A percentile compares a stretch with the other conserved stretches of the same genome.
phyloP scores from a whole-genome alignment of 2,797 vertebrate genomes.

The Psittacula echo region DNA sequence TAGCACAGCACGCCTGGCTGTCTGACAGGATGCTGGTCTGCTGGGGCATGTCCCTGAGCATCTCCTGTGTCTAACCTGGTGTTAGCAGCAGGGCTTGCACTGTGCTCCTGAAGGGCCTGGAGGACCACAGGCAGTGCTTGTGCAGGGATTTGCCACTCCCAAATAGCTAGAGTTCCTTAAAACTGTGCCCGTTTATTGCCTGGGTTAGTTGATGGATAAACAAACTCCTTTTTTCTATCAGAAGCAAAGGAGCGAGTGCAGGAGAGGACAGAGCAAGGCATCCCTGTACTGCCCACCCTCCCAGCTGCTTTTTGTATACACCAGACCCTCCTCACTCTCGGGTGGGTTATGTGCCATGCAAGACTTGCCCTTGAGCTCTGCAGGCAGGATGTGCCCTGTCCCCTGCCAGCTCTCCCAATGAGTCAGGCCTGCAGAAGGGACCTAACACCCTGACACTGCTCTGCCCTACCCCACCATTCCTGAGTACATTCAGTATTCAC shows the following conservation, averaged over 20 bases:
- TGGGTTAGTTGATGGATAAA: not conserved
- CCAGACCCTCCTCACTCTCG: too few relatives aligned
- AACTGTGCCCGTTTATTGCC: not conserved
- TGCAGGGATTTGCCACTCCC: not conserved
- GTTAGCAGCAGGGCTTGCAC: not conserved
- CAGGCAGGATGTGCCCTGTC: not conserved
- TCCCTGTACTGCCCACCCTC: not conserved
- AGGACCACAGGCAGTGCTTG: too few relatives aligned
- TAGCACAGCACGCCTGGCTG: rapidly evolving
- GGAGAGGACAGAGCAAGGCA: not conserved
- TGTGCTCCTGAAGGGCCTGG: not conserved
- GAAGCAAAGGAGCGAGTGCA: not conserved
- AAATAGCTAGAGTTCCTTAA: not conserved
- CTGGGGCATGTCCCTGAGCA: not conserved
- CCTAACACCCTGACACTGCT: not conserved
- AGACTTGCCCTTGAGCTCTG: not conserved
- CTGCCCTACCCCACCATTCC: not conserved
- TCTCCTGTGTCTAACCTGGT: rapidly evolving
- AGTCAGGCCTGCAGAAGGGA: too few relatives aligned
- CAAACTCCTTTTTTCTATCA: not conserved
- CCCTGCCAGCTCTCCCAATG: too few relatives aligned
- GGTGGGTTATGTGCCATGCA: not conserved
- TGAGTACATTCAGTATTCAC: too few relatives aligned
- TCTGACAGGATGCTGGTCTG: not conserved
- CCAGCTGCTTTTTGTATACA: not conserved